phyloP scores from a whole-genome alignment of 2,797 vertebrate genomes.

The Syngnathus rostellatus region DNA sequence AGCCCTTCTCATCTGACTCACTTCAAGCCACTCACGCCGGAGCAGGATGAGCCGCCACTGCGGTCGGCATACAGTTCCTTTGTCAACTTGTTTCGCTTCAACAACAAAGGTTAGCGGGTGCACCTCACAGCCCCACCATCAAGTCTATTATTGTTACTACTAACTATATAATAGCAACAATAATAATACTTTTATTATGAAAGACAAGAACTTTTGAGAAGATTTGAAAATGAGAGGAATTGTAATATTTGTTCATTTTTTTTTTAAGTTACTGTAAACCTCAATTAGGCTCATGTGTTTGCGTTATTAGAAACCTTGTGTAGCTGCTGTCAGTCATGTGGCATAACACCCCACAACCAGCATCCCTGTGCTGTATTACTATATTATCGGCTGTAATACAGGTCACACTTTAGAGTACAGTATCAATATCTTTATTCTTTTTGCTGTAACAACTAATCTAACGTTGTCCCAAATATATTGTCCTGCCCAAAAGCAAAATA shows the following conservation, averaged over 20 bases:
- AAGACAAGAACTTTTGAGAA: neutral
- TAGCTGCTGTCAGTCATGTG: constrained; percentile 34
- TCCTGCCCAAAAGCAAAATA: no score
- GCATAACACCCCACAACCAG: neutral
- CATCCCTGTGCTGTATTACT: neutral
- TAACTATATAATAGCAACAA: no score
- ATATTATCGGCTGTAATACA: neutral
- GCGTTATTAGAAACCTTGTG: neutral
- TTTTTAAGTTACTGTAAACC: neutral
- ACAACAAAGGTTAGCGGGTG: constrained; percentile 78
- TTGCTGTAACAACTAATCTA: no score
- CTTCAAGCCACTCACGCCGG: constrained; percentile 94
- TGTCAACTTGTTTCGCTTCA: constrained; percentile 96
- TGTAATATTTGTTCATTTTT: no score
- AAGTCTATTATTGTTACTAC: no score
- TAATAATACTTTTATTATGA: no score
- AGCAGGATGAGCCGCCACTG: constrained; percentile 93
- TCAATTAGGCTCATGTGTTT: neutral
- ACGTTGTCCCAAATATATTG: neutral
- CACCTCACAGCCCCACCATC: neutral
- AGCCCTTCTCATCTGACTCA: constrained; percentile 95
- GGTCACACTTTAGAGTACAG: no score
- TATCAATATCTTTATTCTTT: no score
- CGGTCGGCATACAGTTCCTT: constrained; percentile 98
- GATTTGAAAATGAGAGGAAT: neutral